Evolutionary conservation across 1,140 invertebrate species (phyloP).

Genomic region (Brachionus plicatilis): DNA sequence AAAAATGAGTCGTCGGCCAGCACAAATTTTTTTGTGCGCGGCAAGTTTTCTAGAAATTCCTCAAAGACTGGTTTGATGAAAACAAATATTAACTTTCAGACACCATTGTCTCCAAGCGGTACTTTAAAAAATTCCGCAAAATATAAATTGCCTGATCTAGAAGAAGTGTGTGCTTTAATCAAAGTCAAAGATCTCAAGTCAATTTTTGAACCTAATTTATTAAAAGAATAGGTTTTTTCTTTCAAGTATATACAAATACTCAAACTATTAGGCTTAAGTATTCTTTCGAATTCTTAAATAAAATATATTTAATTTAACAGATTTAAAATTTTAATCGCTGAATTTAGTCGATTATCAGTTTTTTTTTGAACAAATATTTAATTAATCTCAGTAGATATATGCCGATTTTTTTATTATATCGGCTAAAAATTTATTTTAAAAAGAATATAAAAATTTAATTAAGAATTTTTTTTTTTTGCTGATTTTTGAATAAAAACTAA

Average conservation of each 20-base stretch:
- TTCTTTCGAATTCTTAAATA: neutral
- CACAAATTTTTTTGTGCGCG: constrained; percentile 1
- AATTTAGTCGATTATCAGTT: neutral
- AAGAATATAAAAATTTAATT: neutral
- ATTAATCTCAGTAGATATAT: neutral
- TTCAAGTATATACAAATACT: neutral
- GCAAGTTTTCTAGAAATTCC: constrained; percentile 10
- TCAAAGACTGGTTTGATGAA: neutral
- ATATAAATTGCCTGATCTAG: neutral
- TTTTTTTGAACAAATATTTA: neutral
- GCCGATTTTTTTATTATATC: neutral
- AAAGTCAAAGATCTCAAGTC: neutral
- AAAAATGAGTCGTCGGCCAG: neutral
- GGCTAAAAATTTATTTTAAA: neutral
- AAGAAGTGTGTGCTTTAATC: neutral
- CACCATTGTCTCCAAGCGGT: neutral
- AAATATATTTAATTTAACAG: neutral
- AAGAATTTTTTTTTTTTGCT: neutral
- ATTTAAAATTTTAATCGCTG: neutral
- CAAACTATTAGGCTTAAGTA: neutral
- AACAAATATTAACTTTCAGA: neutral
- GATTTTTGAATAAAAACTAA: neutral
- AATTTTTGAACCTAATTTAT: neutral
- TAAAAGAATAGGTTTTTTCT: neutral
- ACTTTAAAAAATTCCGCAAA: neutral